These are phyloP conservation scores for Cryptus armator DNA, from an alignment of 2,888 invertebrate genomes.

Conservation along the genomic window DNA sequence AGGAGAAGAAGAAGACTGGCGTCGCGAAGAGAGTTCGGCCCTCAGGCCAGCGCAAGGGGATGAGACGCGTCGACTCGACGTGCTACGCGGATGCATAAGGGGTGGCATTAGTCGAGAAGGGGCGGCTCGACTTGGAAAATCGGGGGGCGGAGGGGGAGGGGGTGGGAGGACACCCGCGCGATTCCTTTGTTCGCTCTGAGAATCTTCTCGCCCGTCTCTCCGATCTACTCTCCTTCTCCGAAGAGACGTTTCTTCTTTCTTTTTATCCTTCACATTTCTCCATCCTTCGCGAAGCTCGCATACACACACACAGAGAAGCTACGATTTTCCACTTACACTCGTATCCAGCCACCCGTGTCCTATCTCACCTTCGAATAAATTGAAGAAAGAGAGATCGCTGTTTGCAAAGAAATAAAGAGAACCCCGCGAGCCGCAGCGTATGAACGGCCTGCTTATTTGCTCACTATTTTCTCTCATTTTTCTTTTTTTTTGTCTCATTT, in stretches of 20 bases:
- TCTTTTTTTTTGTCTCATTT: not conserved
- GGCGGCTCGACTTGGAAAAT: slow-evolving; percentile 65
- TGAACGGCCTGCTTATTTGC: slow-evolving; percentile 19
- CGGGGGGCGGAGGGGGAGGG: slow-evolving; percentile 43
- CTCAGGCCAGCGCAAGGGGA: slow-evolving; percentile 47
- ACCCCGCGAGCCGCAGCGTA: not conserved
- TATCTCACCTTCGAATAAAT: slow-evolving; percentile 66
- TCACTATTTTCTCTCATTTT: not conserved
- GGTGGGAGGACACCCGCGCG: slow-evolving; percentile 67
- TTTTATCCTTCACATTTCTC: slow-evolving; percentile 57
- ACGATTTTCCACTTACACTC: slow-evolving; percentile 42
- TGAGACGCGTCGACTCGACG: slow-evolving; percentile 59
- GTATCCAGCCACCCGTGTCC: slow-evolving; percentile 33
- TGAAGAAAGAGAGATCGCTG: slow-evolving; percentile 56
- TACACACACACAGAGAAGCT: slow-evolving; percentile 12
- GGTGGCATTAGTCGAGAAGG: slow-evolving; percentile 81
- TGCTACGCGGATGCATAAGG: slow-evolving; percentile 79
- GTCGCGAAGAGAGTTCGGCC: slow-evolving; percentile 50
- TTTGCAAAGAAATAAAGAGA: slow-evolving; percentile 24
- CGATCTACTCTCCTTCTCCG: slow-evolving; percentile 61
- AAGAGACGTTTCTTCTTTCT: slow-evolving; percentile 73
- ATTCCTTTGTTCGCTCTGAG: slow-evolving; percentile 75
- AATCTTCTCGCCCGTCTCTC: slow-evolving; percentile 73
- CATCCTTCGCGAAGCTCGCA: slow-evolving; percentile 24
- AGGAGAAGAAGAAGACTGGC: slow-evolving; percentile 62